phyloP scores from a whole-genome alignment of 2,113 vertebrate genomes.

The Platycercus adscitus region DNA sequence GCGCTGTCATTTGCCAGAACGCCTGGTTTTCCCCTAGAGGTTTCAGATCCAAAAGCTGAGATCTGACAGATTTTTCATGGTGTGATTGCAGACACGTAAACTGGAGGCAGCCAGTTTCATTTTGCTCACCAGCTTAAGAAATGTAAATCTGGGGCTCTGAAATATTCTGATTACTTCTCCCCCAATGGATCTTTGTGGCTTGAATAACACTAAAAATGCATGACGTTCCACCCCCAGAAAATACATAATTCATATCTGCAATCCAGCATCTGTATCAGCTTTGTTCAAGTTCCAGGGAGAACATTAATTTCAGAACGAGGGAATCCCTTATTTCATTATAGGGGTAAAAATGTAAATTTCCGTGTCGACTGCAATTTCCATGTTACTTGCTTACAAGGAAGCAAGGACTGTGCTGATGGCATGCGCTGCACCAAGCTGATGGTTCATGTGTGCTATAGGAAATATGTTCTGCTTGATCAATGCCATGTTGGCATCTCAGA shows the following conservation, averaged over 20 bases:
- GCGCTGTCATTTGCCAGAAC: neutral
- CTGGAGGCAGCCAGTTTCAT: slow-evolving; percentile 37
- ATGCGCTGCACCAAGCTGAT: neutral
- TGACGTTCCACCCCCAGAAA: slow-evolving; percentile 57
- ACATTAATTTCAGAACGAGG: slow-evolving; percentile 55
- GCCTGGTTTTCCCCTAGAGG: neutral
- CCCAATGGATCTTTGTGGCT: slow-evolving; percentile 28
- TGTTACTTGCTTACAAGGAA: neutral
- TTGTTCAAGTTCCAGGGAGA: slow-evolving; percentile 21
- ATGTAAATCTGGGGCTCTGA: slow-evolving; percentile 54
- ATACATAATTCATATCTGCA: slow-evolving; percentile 61
- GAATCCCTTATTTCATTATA: slow-evolving; percentile 54
- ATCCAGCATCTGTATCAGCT: slow-evolving; percentile 13
- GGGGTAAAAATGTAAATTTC: slow-evolving; percentile 10
- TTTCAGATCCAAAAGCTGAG: slow-evolving; percentile 33
- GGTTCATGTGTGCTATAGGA: accelerated
- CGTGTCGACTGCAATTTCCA: neutral
- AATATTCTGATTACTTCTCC: slow-evolving; percentile 55
- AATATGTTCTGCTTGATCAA: neutral
- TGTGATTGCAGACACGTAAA: slow-evolving; percentile 39
- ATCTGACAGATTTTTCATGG: slow-evolving; percentile 29
- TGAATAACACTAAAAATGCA: slow-evolving; percentile 45
- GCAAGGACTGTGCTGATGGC: neutral
- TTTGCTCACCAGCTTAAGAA: slow-evolving; percentile 39
- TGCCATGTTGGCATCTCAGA: neutral